Conservation (phyloP, 1,140 invertebrate species). For the Kradibia gibbosae region DNA sequence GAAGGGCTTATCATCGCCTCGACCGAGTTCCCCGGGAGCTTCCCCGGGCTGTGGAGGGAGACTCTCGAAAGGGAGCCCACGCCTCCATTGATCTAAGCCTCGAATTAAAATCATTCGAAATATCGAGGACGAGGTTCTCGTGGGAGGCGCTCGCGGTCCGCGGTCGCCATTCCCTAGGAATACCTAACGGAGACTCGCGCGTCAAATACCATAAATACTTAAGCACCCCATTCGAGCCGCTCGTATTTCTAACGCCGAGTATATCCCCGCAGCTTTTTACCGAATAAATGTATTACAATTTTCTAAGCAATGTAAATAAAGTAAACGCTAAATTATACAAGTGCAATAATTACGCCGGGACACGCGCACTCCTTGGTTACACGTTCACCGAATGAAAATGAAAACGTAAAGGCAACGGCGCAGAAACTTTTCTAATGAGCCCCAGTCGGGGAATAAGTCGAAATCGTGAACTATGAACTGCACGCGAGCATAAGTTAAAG, state of each 20-base stretch:
- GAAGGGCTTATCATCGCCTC: too few species aligned
- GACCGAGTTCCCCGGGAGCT: too few species aligned
- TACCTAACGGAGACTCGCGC: too few species aligned
- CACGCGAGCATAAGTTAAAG: neutral
- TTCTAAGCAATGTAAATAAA: conserved; percentile 1
- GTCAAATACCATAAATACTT: neutral
- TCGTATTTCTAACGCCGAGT: too few species aligned
- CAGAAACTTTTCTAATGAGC: neutral
- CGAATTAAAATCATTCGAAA: neutral
- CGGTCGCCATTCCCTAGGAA: too few species aligned
- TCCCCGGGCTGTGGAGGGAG: too few species aligned
- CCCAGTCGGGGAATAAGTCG: neutral
- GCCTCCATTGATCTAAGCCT: too few species aligned
- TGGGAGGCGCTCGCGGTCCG: too few species aligned
- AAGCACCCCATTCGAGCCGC: too few species aligned
- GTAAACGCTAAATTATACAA: neutral
- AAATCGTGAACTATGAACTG: neutral
- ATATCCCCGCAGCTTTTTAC: neutral
- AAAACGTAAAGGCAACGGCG: neutral
- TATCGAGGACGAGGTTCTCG: too few species aligned
- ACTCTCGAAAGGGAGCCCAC: too few species aligned
- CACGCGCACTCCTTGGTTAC: neutral
- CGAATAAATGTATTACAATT: neutral
- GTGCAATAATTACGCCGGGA: neutral
- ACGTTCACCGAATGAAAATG: neutral